A percentile compares a stretch with the other conserved stretches of the same genome.
phyloP scores from a whole-genome alignment of 2,113 vertebrate genomes.

The Trogon surrucura region DNA sequence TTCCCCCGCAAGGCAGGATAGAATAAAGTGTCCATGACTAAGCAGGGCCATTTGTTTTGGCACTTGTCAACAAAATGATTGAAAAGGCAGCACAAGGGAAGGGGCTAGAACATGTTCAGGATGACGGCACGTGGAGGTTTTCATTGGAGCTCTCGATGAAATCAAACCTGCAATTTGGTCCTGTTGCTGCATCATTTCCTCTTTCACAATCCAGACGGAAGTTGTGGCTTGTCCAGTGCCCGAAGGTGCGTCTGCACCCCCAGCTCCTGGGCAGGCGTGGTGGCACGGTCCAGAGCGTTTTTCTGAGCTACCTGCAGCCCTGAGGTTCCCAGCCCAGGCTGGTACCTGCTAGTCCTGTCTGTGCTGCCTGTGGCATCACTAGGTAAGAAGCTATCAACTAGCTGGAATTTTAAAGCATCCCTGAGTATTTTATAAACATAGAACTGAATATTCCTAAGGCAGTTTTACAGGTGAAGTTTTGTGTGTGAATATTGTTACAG shows the following conservation, averaged over 20 bases:
- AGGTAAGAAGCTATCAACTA: neutral
- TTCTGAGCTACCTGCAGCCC: neutral
- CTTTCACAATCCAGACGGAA: neutral
- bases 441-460: neutral
- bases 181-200: neutral
- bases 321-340: neutral
- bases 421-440: neutral
- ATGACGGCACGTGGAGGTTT: neutral
- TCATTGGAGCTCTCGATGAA: neutral
- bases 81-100: accelerated
- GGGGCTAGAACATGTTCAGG: neutral
- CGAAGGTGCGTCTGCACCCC: neutral
- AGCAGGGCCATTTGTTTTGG: neutral
- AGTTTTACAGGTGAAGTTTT: neutral
- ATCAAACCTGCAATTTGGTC: neutral
- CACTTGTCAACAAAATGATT: neutral
- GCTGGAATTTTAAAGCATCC: neutral
- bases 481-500: neutral
- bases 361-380: neutral
- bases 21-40: neutral
- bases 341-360: neutral
- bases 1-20: neutral
- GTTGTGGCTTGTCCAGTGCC: accelerated
- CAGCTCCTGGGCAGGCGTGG: neutral
- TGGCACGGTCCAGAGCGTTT: accelerated